Evolutionary conservation across 1,140 invertebrate genomes (phyloP).

Genomic region (Antheraea pernyi): DNA sequence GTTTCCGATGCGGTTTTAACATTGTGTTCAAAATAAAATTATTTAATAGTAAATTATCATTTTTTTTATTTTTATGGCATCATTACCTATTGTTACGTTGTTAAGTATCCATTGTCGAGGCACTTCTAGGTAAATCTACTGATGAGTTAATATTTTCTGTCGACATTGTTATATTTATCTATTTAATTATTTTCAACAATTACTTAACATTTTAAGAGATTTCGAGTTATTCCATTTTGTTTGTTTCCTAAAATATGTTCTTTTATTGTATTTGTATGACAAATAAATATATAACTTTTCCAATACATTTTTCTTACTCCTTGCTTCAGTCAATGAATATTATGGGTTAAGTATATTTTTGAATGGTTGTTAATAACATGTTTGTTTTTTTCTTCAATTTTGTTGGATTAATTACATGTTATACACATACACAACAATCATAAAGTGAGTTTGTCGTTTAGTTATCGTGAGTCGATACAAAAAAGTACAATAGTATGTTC

Average conservation of each 20-base stretch:
- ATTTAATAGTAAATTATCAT: neutral
- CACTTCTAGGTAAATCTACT: neutral
- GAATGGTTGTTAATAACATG: neutral
- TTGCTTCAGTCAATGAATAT: no score
- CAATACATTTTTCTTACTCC: no score
- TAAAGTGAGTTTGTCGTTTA: neutral
- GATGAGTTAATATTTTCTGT: neutral
- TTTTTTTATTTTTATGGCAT: neutral
- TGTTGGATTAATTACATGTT: no score
- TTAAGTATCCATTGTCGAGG: neutral
- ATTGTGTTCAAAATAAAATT: neutral
- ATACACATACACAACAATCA: no score
- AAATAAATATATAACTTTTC: neutral
- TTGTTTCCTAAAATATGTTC: neutral
- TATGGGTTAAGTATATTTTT: neutral
- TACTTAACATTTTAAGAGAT: neutral
- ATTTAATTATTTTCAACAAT: slow-evolving; percentile 2
- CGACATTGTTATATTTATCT: neutral
- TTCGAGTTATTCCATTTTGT: neutral
- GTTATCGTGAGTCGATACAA: neutral
- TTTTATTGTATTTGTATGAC: neutral
- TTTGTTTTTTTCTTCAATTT: no score
- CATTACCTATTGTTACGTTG: neutral
- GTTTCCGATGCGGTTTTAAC: neutral
- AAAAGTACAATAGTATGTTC: neutral